Evolutionary conservation across 2,888 invertebrate species (phyloP).

Genomic region (Drosophila macrospina): DNA sequence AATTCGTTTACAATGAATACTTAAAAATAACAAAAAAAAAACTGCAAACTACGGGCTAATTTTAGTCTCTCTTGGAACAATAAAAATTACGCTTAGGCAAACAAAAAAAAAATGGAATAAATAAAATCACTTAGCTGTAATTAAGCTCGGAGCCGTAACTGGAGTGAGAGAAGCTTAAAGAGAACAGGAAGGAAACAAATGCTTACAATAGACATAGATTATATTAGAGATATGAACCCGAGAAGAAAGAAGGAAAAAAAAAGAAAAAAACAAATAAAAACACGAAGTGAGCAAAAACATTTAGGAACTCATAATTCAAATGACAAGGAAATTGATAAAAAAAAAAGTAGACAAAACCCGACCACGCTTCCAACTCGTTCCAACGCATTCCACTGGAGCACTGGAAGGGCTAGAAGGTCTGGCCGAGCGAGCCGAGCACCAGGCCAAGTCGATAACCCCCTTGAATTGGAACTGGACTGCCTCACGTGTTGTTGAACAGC

Average conservation of each 20-base stretch:
- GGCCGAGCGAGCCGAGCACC: neutral
- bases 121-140: slow-evolving; percentile 70
- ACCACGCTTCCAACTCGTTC: neutral
- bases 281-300: slow-evolving; percentile 46
- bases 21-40: slow-evolving; percentile 63
- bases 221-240: slow-evolving; percentile 13
- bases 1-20: slow-evolving; percentile 19
- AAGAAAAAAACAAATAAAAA: slow-evolving; percentile 8
- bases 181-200: neutral
- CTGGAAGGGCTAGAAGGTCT: neutral
- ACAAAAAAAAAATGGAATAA: slow-evolving; percentile 50
- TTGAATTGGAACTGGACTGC: slow-evolving; percentile 44
- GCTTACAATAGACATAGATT: slow-evolving; percentile 13
- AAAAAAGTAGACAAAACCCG: neutral
- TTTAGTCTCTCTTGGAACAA: slow-evolving; percentile 76
- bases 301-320: slow-evolving; percentile 58
- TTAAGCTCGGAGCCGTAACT: slow-evolving; percentile 70
- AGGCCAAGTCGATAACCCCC: slow-evolving; percentile 12
- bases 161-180: slow-evolving; percentile 26
- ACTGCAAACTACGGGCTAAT: slow-evolving; percentile 67
- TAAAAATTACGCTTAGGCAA: slow-evolving; percentile 45
- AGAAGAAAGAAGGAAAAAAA: slow-evolving; percentile 6
- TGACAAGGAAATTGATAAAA: slow-evolving; percentile 50
- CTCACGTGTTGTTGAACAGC: slow-evolving; percentile 87
- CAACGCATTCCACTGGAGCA: slow-evolving; percentile 1